phyloP scores from a whole-genome alignment of 53 echinoderm and acorn worm genomes.

The Holothuria scabra region DNA sequence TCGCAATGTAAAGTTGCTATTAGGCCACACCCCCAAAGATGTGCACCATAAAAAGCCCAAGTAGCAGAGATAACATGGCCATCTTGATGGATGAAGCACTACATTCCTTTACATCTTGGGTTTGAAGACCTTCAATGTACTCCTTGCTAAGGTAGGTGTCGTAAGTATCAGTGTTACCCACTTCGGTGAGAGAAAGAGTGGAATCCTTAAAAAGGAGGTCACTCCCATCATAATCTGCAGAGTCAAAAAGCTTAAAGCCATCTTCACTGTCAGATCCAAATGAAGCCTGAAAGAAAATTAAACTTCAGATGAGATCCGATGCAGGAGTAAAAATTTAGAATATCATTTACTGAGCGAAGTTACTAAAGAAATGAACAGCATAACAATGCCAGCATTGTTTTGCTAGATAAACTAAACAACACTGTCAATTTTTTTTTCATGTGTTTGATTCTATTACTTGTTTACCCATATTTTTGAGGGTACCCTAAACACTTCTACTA shows the following conservation, averaged over 20 bases:
- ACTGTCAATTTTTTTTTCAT: no score
- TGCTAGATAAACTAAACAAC: no score
- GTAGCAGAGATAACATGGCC: not conserved
- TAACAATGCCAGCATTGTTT: no score
- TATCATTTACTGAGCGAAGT: no score
- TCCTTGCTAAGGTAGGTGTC: not conserved
- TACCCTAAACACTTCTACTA: no score
- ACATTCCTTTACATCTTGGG: not conserved
- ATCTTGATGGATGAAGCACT: not conserved
- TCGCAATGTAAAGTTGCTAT: not conserved
- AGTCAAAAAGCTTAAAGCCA: slow-evolving; percentile 69
- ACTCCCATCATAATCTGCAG: slow-evolving; percentile 19
- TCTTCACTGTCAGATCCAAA: no score
- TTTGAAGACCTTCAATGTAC: not conserved
- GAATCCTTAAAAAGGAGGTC: slow-evolving; percentile 78
- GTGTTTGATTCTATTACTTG: no score
- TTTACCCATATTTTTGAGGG: no score
- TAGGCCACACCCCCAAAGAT: not conserved
- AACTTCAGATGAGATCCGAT: no score
- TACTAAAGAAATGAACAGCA: no score
- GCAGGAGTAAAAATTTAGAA: no score
- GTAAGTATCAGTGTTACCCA: slow-evolving; percentile 11
- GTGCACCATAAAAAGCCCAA: slow-evolving; percentile 1
- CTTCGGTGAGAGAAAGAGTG: slow-evolving; percentile 30
- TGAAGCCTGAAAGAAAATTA: no score